phyloP scores from a whole-genome alignment of 2,888 invertebrate species.

The Heteromurus nitidus region DNA sequence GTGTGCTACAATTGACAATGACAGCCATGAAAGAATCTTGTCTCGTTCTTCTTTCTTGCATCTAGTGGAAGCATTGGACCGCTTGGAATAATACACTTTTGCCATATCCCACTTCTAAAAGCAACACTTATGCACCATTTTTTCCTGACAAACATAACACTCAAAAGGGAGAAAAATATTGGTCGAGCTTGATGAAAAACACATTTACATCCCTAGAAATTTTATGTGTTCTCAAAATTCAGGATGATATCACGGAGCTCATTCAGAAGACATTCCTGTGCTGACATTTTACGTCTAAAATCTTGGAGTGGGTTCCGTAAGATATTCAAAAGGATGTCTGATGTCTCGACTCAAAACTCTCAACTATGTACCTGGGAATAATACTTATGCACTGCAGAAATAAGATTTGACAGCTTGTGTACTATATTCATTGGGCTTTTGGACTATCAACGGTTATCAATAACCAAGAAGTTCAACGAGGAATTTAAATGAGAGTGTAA shows the following conservation, averaged over 20 bases:
- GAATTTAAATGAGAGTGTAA: conserved; percentile 1
- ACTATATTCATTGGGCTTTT: too few species aligned
- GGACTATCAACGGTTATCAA: too few species aligned
- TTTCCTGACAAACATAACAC: conserved; percentile 15
- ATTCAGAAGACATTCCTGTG: too few species aligned
- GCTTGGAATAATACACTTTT: conserved; percentile 33
- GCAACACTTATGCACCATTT: neutral
- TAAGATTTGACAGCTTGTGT: too few species aligned
- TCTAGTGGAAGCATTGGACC: conserved; percentile 27
- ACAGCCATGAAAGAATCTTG: conserved; percentile 16
- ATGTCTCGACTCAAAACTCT: too few species aligned
- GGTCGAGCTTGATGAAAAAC: conserved; percentile 26
- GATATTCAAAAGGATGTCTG: too few species aligned
- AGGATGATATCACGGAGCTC: neutral
- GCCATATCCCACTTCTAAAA: conserved; percentile 6
- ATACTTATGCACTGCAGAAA: too few species aligned
- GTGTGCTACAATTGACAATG: conserved; percentile 37
- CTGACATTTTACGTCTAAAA: too few species aligned
- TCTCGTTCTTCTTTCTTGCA: conserved; percentile 7
- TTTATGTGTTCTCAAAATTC: neutral
- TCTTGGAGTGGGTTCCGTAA: too few species aligned
- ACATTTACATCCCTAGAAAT: neutral
- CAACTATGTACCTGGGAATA: too few species aligned
- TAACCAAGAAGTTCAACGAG: too few species aligned
- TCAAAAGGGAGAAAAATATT: conserved; percentile 24